These are phyloP conservation scores for Dasypus novemcinctus DNA, from an alignment of 2,113 vertebrate species.

Conservation along the genomic window DNA sequence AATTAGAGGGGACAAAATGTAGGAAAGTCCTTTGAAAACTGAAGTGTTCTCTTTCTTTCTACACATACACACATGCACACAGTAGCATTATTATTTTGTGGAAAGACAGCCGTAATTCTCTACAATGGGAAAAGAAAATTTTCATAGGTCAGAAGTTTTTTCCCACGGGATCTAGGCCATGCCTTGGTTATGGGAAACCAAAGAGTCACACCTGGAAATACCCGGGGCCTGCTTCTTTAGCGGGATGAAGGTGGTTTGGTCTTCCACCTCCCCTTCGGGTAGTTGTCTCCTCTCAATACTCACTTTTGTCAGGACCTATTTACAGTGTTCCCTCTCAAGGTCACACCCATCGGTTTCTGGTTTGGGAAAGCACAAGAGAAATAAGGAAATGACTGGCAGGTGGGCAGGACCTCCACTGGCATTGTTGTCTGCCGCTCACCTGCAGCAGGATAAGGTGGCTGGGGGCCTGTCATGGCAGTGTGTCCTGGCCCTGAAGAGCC, in stretches of 20 bases:
- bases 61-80: neutral
- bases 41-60: neutral
- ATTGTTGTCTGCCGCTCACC: neutral
- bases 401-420: neutral
- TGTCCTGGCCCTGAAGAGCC: neutral
- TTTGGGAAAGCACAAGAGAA: conserved; percentile 28
- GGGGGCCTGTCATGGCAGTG: neutral
- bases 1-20: neutral
- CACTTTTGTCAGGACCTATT: conserved; percentile 41
- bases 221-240: neutral
- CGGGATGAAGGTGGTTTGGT: neutral
- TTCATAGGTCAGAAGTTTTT: neutral
- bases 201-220: neutral
- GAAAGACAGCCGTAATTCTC: neutral
- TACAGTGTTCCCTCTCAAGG: conserved; percentile 30
- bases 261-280: neutral
- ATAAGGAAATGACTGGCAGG: conserved; percentile 13
- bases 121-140: neutral
- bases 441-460: neutral
- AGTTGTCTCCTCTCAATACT: neutral
- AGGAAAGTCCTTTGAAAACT: neutral
- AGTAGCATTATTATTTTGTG: neutral
- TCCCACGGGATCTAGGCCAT: neutral
- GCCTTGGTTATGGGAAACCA: neutral
- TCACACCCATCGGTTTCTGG: conserved; percentile 22